phyloP scores from a whole-genome alignment of 2,797 vertebrate genomes.

The Melanotaenia pygmaea region DNA sequence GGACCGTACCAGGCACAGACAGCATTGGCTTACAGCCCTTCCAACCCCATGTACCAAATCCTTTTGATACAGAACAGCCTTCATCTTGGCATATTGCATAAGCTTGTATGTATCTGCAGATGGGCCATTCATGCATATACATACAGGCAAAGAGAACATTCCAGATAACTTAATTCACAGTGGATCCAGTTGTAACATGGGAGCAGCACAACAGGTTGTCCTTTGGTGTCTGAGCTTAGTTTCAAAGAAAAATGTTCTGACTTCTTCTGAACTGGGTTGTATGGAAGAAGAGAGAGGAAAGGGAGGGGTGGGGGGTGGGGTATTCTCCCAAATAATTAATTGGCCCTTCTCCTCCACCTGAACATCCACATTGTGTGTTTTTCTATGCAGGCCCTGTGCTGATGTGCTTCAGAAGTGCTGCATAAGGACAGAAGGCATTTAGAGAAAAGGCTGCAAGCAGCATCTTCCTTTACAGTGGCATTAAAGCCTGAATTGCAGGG shows the following conservation, averaged over 20 bases:
- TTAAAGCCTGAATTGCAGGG: conserved; percentile 67
- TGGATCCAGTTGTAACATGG: conserved; percentile 85
- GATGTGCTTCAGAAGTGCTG: conserved; percentile 82
- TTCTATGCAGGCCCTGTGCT: conserved; percentile 66
- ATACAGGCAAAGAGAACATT: conserved; percentile 80
- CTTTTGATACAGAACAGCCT: conserved; percentile 72
- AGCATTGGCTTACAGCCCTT: conserved; percentile 71
- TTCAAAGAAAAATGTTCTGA: conserved; percentile 64
- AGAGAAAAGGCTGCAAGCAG: conserved; percentile 63
- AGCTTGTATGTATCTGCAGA: conserved; percentile 77
- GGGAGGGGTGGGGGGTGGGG: not conserved
- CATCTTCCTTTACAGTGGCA: conserved; percentile 69
- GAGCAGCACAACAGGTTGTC: conserved; percentile 86
- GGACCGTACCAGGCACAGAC: conserved; percentile 74
- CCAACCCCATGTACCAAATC: conserved; percentile 64
- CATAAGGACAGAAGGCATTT: conserved; percentile 77
- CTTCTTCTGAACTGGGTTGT: conserved; percentile 68
- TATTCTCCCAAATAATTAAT: conserved; percentile 40
- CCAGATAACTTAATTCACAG: conserved; percentile 86
- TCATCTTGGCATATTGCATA: conserved; percentile 83
- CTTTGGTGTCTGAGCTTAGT: conserved; percentile 86
- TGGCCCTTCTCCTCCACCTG: conserved; percentile 57
- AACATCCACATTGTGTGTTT: conserved; percentile 58
- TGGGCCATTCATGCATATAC: conserved; percentile 66
- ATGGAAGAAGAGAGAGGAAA: conserved; percentile 28